phyloP scores from a whole-genome alignment of 2,888 invertebrate species.

The Schizotus pectinicornis region DNA sequence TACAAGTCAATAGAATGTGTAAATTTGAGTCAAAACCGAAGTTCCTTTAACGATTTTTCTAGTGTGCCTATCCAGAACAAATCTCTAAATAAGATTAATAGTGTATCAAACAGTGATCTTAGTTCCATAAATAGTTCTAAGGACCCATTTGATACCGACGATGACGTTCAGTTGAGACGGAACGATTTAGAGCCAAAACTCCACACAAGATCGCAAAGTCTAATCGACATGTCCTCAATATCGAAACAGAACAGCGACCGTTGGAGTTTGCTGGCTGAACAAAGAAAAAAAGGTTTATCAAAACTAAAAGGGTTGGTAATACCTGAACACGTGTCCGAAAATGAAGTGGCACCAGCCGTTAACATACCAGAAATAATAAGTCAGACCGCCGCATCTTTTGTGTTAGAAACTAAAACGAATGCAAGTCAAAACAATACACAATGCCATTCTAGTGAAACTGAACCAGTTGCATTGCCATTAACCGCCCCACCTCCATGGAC shows the following conservation, averaged over 20 bases:
- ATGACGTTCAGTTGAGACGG: conserved; percentile 33
- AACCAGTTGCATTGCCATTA: conserved; percentile 35
- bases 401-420: conserved; percentile 37
- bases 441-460: conserved; percentile 44
- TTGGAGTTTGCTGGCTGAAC: conserved; percentile 78
- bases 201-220: conserved; percentile 61
- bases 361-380: conserved; percentile 87
- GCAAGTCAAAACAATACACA: conserved; percentile 27
- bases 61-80: conserved; percentile 22
- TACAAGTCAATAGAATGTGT: conserved; percentile 24
- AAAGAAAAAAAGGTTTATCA: conserved; percentile 80
- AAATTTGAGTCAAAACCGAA: conserved; percentile 30
- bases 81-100: conserved; percentile 31
- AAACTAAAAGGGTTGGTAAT: conserved; percentile 88
- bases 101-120: conserved; percentile 45
- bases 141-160: conserved; percentile 16
- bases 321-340: conserved; percentile 71
- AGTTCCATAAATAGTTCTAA: conserved; percentile 26
- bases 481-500: conserved; percentile 52
- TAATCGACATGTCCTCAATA: conserved; percentile 57
- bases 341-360: conserved; percentile 66
- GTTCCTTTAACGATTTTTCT: conserved; percentile 28
- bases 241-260: conserved; percentile 56
- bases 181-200: conserved; percentile 35
- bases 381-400: conserved; percentile 43